Evolutionary conservation across 2,113 vertebrate species (phyloP), one percentile per base, ranked within the genome.

Genomic region (Bagarius yarrelli): DNA sequence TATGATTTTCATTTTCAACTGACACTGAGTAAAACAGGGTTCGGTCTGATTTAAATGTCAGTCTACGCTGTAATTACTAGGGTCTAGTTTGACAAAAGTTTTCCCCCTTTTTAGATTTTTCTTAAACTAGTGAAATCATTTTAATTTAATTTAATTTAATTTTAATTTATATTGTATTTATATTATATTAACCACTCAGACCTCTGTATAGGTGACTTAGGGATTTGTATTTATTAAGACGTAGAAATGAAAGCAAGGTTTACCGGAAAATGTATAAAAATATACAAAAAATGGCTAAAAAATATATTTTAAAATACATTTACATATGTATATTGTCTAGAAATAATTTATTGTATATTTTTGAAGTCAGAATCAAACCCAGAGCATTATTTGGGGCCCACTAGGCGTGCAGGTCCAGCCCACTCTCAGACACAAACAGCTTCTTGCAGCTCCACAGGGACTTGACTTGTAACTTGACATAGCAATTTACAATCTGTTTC

Each of bases 381-480:
- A n/a, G n/a, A n/a, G n/a, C n/a, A n/a, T n/a, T n/a, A n/a, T n/a
- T n/a, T n/a, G n/a, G n/a, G n/a, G n/a, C n/a, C n/a, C n/a, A n/a
- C n/a, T n/a, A n/a, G n/a, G n/a, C n/a, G 15, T 3, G 9, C 2
- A 9, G 19, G 34, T 66, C 64, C 34, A 15, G 34, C 23, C 9
- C 75, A 74, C 44, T 36, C 18, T 27, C 18, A 40, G 8, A 40
- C 66, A 66, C 60, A 84, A 60, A 69, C 3, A 27, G 34, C 27
- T 40, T 44, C n/a, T 40, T 61, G 44, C 40, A n/a, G 64, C 64
- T 81, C 73, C 77, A 57, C 25, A 16, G 70, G 59, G 83, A 70
- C 81, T 60, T 19, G 81, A 78, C 57, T 56, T 53, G 75, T 85
- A 66, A 85, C 81, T 71, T 83, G 81, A 76, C 78, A 71, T 61